Base-by-base conservation (phyloP, 2,797 vertebrate species). In the Sandelia bainsii region DNA sequence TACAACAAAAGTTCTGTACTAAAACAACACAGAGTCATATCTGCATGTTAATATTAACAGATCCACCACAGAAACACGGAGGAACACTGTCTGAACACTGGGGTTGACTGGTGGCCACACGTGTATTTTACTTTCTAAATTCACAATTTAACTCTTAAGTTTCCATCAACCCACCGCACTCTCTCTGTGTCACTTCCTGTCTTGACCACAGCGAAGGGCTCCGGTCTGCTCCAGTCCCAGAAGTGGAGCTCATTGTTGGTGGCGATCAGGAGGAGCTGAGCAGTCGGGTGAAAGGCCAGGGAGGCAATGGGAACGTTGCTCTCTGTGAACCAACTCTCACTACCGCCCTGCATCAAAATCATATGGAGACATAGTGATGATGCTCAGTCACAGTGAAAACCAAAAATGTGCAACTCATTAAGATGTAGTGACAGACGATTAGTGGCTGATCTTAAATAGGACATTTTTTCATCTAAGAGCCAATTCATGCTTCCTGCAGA, bases 271-370 rank as follows among this genome's bases (percentile, higher is more conserved):
- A 99, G 92, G 9, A 99, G 97, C 91, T 99, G 98, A 87, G 97
- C 97, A 0, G 97, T 98, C n/a, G 98, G 98, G 86, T 99, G 98
- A 88, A 99, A 99, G 88, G 98, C 97, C 91, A 99, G 87, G 0
- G 98, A 99, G 0, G 98, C 98, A 39, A 99, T 99, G 82, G 98
- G 97, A 22, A 98, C 96, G 72, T 99, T 99, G 90, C 97, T 98
- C 60, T 99, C 98, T 0, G 98, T 99, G 76, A 98, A 99, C 98
- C 98, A 99, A 89, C 96, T 99, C 92, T 99, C 98, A 46, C 98
- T 99, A 54, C 98, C 98, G 32, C 98, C 98, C 98, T 99, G 89
- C 11, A 75, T 10, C 5, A 2, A 27, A 2, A 56, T 34, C 8
- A 64, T 1, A 45, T 7, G 42, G 5, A 19, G 6, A 46, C 44